Evolutionary conservation across 1,140 invertebrate genomes (phyloP).

Genomic region (Heterodera schachtii): DNA sequence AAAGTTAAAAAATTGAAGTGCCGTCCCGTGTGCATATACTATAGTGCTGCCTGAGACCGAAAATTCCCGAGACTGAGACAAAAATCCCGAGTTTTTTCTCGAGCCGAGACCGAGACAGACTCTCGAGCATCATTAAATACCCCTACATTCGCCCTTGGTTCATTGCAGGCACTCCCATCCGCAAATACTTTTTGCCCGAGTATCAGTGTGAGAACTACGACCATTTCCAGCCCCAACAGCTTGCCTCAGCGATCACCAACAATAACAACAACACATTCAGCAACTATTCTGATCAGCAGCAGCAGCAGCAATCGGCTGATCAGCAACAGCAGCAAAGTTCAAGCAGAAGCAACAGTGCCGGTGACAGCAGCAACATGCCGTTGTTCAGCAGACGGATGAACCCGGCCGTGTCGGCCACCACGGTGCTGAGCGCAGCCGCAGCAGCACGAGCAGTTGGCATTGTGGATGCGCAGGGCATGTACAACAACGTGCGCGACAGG

Average conservation of each 20-base stretch:
- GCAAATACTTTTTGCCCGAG: constrained; percentile 27
- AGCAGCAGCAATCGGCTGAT: neutral
- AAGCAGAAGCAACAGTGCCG: neutral
- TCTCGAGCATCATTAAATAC: too few relatives aligned
- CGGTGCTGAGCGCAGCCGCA: constrained; percentile 14
- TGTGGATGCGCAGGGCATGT: constrained; percentile 16
- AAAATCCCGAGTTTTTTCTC: too few relatives aligned
- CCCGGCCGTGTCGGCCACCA: constrained; percentile 1
- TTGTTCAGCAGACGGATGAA: constrained; percentile 48
- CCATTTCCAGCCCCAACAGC: constrained; percentile 28
- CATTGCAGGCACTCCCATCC: constrained; percentile 12
- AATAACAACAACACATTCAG: neutral
- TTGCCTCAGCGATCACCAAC: constrained; percentile 8
- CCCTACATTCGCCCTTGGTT: too few relatives aligned
- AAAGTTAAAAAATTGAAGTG: too few relatives aligned
- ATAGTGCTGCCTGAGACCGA: too few relatives aligned
- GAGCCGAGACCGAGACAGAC: too few relatives aligned
- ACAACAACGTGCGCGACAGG: constrained; percentile 33
- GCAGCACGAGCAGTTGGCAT: constrained; percentile 14
- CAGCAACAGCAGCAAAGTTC: neutral
- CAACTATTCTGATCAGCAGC: constrained; percentile 3
- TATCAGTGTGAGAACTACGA: constrained; percentile 33
- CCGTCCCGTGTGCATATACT: too few relatives aligned
- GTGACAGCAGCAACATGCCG: constrained; percentile 40
- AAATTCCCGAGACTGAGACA: too few relatives aligned